Conservation (phyloP, 2,113 vertebrate species). For the Ictidomys tridecemlineatus region DNA sequence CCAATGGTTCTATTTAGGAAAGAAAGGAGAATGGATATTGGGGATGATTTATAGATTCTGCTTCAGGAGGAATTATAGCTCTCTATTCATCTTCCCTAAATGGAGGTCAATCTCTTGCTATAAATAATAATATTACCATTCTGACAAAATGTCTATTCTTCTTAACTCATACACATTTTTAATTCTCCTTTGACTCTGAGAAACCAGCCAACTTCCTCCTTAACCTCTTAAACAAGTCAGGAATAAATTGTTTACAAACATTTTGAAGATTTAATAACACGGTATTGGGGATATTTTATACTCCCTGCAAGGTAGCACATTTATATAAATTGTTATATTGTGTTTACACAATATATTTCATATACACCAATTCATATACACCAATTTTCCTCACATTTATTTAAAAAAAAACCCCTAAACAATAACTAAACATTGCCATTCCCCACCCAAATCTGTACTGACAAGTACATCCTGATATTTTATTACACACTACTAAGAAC, state of each 20-base stretch:
- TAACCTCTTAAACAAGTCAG: conserved; percentile 29
- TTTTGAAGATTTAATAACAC: not conserved
- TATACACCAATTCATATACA: not conserved
- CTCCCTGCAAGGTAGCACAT: not conserved
- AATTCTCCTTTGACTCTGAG: not conserved
- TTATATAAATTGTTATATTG: not conserved
- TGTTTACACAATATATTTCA: too few species aligned
- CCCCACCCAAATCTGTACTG: not conserved
- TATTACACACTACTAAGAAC: not conserved
- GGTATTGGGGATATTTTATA: conserved; percentile 8
- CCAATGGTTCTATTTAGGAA: conserved; percentile 9
- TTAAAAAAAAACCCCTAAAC: not conserved
- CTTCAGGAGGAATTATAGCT: conserved; percentile 40
- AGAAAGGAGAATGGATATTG: not conserved
- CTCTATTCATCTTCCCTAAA: conserved; percentile 45
- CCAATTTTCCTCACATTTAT: not conserved
- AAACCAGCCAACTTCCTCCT: not conserved
- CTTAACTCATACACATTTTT: not conserved
- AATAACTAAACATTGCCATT: not conserved
- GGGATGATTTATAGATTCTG: conserved; percentile 51
- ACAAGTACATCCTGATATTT: not conserved
- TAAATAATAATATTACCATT: conserved; percentile 26
- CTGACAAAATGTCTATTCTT: conserved; percentile 6
- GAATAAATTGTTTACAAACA: conserved; percentile 28
- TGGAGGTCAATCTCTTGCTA: conserved; percentile 7